These are phyloP conservation scores for Callipepla squamata DNA, from an alignment of 2,113 vertebrate genomes.

Conservation along the genomic window DNA sequence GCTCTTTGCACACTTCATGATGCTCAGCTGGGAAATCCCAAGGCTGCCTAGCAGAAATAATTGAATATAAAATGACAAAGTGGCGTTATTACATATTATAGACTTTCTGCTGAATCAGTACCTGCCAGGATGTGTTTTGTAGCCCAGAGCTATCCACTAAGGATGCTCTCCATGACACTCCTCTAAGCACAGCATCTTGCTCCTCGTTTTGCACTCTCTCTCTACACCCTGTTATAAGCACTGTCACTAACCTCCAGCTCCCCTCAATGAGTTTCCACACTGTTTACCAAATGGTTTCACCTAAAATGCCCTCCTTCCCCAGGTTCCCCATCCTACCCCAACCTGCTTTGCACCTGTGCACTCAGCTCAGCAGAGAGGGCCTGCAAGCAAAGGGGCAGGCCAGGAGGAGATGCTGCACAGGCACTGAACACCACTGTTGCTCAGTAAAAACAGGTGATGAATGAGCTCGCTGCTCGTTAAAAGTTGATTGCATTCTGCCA, in stretches of 20 bases:
- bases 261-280: background rate
- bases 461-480: background rate
- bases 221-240: accelerated
- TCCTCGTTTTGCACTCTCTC: background rate
- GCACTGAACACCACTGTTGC: background rate
- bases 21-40: background rate
- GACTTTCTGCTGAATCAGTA: background rate
- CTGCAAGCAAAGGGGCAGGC: accelerated
- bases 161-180: background rate
- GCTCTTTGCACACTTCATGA: background rate
- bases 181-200: background rate
- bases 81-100: background rate
- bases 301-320: background rate
- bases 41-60: background rate
- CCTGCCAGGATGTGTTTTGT: background rate
- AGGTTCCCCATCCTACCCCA: background rate
- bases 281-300: background rate
- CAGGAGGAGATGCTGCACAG: accelerated
- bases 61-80: background rate
- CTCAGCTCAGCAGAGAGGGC: background rate
- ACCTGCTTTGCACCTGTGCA: accelerated
- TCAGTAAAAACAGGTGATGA: background rate
- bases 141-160: background rate
- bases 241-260: accelerated
- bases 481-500: conserved; percentile 1